Base-by-base conservation (phyloP, 2,888 invertebrate species). In the Cryptophagus acutangulus region DNA sequence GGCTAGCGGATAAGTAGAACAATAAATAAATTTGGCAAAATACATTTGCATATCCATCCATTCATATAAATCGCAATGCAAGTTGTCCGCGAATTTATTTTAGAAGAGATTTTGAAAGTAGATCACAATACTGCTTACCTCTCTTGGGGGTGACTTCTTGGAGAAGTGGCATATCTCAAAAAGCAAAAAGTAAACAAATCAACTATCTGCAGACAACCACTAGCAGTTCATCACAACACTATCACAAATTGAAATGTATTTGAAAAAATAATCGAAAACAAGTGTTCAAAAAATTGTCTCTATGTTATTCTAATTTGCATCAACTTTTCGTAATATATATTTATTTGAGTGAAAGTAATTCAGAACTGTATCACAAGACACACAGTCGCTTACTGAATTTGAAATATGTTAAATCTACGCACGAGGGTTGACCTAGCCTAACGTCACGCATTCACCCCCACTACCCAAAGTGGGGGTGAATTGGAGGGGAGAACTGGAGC, bases 391-490 rank as follows among this genome's bases (percentile, higher is more conserved):
- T 61, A 67, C 67, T 67, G 61, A 65, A 59, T 57, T 56, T 59
- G 57, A 59, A 59, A 63, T 61, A 58, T 58, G 59, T 58, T 59
- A 56, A 55, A 56, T 52, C 54, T 55, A 58, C 62, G 61, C 63
- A 63, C 63, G 61, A 63, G 65, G 66, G 66, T 59, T 67, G 67
- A 67, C 67, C 66, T 68, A 66, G 63, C 68, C 66, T 67, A 68
- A 67, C 66, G 61, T 64, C 59, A 61, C 59, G 61, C 58, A 55
- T 51, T 58, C 57, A 54, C 61, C 66, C 66, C 66, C 65, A 57
- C 62, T 57, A 46, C 42, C 3, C 36, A 43, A 48, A 46, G 61
- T 55, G 55, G 61, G 53, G 55, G 46, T 51, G 51, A 38, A 49
- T 44, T 42, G 54, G 64, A 52, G 61, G 65, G 64, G 64, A 63